phyloP scores from a whole-genome alignment of 2,113 vertebrate species.

The Callospermophilus lateralis region DNA sequence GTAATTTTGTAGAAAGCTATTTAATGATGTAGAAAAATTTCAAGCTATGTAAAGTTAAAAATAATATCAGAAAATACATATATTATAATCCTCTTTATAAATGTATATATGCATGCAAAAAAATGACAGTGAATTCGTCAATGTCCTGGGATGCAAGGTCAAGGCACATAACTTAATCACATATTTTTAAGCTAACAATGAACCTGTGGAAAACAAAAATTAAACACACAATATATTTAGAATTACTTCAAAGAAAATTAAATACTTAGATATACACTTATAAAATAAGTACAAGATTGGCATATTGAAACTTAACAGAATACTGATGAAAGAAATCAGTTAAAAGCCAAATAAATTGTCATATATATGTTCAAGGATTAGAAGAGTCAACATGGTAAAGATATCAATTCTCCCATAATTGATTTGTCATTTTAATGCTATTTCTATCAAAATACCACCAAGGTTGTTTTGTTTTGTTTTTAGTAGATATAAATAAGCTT shows the following conservation, averaged over 20 bases:
- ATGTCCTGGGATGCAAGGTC: background rate
- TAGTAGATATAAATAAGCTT: background rate
- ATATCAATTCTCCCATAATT: background rate
- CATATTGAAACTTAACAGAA: background rate
- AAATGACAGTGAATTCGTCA: background rate
- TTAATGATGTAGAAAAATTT: background rate
- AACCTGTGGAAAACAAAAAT: background rate
- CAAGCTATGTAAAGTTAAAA: constrained; percentile 24
- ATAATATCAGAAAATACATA: background rate
- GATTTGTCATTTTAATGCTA: background rate
- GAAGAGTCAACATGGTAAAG: background rate
- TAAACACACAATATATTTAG: background rate
- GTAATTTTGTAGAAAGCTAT: background rate
- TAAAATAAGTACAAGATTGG: background rate
- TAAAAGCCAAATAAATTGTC: background rate
- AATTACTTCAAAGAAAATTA: background rate
- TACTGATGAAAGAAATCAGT: background rate
- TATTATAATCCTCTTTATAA: background rate
- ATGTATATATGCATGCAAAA: background rate
- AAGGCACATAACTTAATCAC: background rate
- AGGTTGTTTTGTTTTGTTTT: no score
- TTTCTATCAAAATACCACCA: background rate
- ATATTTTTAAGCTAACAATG: background rate
- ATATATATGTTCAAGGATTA: background rate
- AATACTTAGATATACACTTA: background rate